Conservation (phyloP, 2,113 vertebrate species). For the Chamaea fasciata region DNA sequence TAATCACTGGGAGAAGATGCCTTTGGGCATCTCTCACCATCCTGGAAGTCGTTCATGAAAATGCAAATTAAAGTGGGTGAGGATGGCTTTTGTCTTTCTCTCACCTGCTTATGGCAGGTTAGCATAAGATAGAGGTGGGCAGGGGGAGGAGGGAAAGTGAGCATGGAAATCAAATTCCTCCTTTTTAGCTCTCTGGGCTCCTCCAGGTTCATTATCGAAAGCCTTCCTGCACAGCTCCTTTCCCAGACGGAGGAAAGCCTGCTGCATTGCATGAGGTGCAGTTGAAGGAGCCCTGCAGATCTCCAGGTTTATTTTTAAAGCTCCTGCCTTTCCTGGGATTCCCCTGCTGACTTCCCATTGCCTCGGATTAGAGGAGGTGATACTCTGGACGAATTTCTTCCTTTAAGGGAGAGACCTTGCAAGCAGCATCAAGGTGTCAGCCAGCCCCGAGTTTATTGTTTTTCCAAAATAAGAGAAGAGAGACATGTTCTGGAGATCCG, state of each 20-base stretch:
- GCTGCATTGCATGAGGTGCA: not conserved
- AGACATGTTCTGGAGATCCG: conserved; percentile 31
- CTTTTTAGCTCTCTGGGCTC: not conserved
- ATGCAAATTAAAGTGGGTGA: not conserved
- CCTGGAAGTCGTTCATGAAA: not conserved
- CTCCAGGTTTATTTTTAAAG: not conserved
- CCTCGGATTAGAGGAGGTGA: not conserved
- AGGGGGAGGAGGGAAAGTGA: not conserved
- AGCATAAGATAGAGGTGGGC: not conserved
- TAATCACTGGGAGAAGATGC: not conserved
- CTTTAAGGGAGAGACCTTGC: not conserved
- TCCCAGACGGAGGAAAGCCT: not conserved
- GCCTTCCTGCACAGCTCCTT: not conserved
- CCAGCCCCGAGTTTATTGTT: conserved; percentile 1
- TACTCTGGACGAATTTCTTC: not conserved
- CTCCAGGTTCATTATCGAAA: not conserved
- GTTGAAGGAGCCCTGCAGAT: not conserved
- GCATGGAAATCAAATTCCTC: not conserved
- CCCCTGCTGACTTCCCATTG: not conserved
- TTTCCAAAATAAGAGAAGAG: conserved; percentile 35
- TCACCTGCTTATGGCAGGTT: not conserved
- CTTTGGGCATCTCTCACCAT: not conserved
- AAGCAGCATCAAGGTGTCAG: conserved; percentile 14
- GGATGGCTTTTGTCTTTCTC: not conserved
- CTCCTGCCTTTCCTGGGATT: not conserved